Evolutionary conservation across 1,140 invertebrate genomes (phyloP).

Genomic region (Pemphigus obesinymphae): DNA sequence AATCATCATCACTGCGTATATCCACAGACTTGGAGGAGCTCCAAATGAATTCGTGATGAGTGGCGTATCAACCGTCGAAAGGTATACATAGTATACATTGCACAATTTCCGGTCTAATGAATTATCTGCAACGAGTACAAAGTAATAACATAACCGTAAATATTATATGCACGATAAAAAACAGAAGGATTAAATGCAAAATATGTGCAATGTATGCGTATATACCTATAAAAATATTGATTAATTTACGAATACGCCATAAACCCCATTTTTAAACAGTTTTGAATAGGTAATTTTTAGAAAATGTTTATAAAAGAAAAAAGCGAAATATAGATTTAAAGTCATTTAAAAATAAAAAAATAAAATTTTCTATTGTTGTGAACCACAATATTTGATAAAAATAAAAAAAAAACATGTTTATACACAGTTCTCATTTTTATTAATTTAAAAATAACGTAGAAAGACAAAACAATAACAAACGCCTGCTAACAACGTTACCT

Average conservation of each 20-base stretch:
- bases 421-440: too few species aligned
- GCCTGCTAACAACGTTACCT: too few species aligned
- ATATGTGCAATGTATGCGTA: not conserved
- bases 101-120: slow-evolving; percentile 9
- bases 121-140: not conserved
- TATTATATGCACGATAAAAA: not conserved
- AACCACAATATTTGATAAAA: too few species aligned
- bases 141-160: not conserved
- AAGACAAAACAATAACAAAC: too few species aligned
- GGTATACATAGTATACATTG: not conserved
- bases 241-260: not conserved
- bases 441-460: too few species aligned
- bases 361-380: too few species aligned
- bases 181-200: not conserved
- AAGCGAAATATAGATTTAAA: too few species aligned
- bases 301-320: too few species aligned
- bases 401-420: too few species aligned
- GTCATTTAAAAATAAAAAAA: too few species aligned
- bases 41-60: slow-evolving; percentile 6
- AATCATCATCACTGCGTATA: not conserved
- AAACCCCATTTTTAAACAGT: too few species aligned
- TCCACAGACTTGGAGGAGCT: not conserved
- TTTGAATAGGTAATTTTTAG: too few species aligned
- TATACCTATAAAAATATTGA: not conserved
- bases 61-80: not conserved